Evolutionary conservation across 2,113 vertebrate species (phyloP).

Genomic region (Microcebus ravelobensis): DNA sequence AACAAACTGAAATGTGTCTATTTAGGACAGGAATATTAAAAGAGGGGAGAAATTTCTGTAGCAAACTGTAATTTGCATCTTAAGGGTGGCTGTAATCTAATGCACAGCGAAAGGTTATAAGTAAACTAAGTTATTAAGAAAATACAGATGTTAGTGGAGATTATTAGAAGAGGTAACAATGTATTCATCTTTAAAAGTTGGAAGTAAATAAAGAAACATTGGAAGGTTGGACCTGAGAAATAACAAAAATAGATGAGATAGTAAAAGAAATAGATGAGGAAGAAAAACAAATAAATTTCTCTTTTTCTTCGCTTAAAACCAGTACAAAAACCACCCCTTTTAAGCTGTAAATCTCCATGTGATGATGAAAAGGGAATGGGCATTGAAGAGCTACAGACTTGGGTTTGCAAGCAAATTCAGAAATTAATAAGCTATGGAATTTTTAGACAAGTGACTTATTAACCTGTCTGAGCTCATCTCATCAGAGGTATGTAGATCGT

Average conservation of each 20-base stretch:
- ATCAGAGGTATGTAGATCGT: neutral
- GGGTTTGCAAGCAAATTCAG: neutral
- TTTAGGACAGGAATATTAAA: neutral
- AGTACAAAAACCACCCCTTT: neutral
- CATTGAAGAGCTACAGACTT: neutral
- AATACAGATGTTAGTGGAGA: neutral
- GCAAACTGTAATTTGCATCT: neutral
- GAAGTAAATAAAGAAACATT: neutral
- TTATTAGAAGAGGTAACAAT: neutral
- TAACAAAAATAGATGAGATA: neutral
- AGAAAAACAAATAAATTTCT: neutral
- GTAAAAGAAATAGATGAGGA: neutral
- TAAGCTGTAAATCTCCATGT: neutral
- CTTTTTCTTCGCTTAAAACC: neutral
- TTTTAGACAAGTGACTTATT: too few species aligned
- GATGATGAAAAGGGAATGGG: neutral
- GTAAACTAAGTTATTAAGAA: neutral
- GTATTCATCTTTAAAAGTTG: neutral
- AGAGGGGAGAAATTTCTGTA: neutral
- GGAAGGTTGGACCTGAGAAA: neutral
- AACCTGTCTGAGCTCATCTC: neutral
- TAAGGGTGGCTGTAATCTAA: neutral
- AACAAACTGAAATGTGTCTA: neutral
- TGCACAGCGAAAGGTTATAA: neutral
- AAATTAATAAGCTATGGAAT: neutral